A percentile compares a stretch with the other conserved stretches of the same genome.
Evolutionary conservation across 2,888 invertebrate genomes (phyloP).

Genomic region (Drosophila phalerata): DNA sequence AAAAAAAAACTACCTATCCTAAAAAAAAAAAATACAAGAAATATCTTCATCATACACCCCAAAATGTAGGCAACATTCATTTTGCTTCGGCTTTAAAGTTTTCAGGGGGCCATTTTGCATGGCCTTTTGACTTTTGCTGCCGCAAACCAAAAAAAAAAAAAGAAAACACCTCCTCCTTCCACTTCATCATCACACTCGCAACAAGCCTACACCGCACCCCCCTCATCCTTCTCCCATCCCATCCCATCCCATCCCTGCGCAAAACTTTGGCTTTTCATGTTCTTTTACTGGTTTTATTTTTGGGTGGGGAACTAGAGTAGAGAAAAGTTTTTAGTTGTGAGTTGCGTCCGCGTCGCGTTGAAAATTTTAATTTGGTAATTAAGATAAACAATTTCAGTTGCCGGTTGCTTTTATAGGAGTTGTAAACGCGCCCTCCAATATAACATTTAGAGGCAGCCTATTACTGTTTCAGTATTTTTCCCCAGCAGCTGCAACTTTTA

Average conservation of each 20-base stretch:
- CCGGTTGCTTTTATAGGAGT: conserved; percentile 67
- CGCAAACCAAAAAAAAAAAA: conserved; percentile 32
- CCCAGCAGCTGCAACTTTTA: conserved; percentile 13
- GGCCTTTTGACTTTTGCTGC: conserved; percentile 62
- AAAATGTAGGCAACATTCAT: conserved; percentile 58
- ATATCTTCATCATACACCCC: conserved; percentile 20
- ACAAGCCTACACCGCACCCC: conserved; percentile 23
- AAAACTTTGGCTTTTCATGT: conserved; percentile 55
- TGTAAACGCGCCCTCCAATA: conserved; percentile 5
- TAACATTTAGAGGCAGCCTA: conserved; percentile 16
- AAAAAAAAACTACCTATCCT: conserved; percentile 37
- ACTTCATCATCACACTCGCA: conserved; percentile 20
- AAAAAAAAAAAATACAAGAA: conserved; percentile 42
- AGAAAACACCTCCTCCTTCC: conserved; percentile 25
- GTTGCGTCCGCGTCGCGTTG: conserved; percentile 51
- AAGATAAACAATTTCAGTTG: conserved; percentile 79
- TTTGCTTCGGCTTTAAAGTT: conserved; percentile 47
- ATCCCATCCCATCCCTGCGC: background rate
- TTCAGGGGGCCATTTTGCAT: conserved; percentile 49
- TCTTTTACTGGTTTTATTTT: conserved; percentile 34
- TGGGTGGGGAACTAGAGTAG: background rate
- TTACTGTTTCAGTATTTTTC: conserved; percentile 1
- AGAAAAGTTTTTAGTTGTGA: conserved; percentile 62
- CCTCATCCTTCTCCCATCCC: background rate
- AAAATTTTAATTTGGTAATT: conserved; percentile 82